Evolutionary conservation across 2,888 invertebrate species (phyloP), one percentile per base, ranked within the genome.

Genomic region (Unio pictorum): DNA sequence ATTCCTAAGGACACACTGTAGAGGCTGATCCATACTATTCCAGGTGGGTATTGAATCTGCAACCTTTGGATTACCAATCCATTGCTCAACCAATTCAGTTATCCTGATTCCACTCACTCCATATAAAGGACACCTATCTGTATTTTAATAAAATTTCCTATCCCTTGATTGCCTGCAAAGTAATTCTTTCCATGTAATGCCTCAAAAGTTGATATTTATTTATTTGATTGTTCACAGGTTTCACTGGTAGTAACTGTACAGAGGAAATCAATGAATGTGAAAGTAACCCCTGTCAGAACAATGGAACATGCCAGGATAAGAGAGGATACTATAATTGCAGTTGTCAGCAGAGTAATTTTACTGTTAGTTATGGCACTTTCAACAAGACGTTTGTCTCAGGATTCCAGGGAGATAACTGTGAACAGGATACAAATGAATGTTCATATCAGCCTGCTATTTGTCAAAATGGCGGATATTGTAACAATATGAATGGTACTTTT

Each of bases 261-360:
- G 71, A 55, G 2, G 77, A 80, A 17, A 81, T 81, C 2, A 65
- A 81, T 55, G 82, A 83, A 67, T 84, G 84, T 68, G 73, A 65
- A 8, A 80, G 75, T n/a, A 72, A 78, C 45, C 85, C 87, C 6
- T 90, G 90, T 77, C 71, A 76, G 68, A 85, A 88, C 72, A 83
- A 81, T 15, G 79, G 67, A 2, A 77, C 79, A 0, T 82, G 81
- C 71, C 61, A 56, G 0, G 73, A 82, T 55, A 66, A 60, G 3
- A 45, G 74, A 0, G 76, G 75, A 20, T 61, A 68, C 26, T 82
- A 79, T 61, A 72, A 62, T 0, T 82, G 81, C 58, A 7, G 68
- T 5, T 82, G 81, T 73, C 63, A 61, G 17, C 72, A 71, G 54
- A 61, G 23, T 18, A 66, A 66, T 17, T 59, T 68, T 17, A 71